Conservation (phyloP, 2,113 vertebrate genomes). For the Mixornis gularis region DNA sequence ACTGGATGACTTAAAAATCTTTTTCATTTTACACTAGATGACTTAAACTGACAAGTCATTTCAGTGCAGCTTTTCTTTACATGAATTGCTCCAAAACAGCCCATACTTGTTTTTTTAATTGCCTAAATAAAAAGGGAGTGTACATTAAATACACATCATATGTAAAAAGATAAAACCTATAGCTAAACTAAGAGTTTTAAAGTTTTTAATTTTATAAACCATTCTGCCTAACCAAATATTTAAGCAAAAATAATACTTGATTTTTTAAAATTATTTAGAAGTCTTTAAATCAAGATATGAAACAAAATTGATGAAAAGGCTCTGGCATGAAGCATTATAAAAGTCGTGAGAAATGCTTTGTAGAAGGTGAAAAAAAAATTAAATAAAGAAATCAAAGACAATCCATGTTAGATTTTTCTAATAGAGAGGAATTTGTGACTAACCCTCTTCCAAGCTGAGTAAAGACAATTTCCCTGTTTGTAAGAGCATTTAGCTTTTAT, state of each 20-base stretch:
- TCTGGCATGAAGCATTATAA: background rate
- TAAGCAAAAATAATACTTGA: background rate
- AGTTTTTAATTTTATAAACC: background rate
- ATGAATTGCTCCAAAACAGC: background rate
- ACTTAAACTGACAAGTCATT: accelerated
- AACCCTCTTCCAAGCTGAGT: background rate
- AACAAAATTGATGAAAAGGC: background rate
- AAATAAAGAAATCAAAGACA: background rate
- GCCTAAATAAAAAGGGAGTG: background rate
- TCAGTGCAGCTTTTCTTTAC: background rate
- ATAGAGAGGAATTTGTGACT: background rate
- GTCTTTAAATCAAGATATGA: background rate
- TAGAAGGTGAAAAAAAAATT: background rate
- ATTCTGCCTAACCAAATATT: background rate
- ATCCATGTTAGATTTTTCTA: background rate
- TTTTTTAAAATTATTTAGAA: background rate
- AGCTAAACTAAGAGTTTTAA: background rate
- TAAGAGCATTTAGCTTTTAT: background rate
- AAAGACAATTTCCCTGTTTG: background rate
- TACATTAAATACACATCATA: background rate
- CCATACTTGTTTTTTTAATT: background rate
- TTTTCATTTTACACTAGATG: background rate
- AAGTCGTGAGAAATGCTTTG: background rate
- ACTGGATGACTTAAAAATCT: background rate
- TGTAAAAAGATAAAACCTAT: background rate